Evolutionary conservation across 2,113 vertebrate species (phyloP), one percentile per base, ranked within the genome.

Genomic region (Corythornis cristatus): DNA sequence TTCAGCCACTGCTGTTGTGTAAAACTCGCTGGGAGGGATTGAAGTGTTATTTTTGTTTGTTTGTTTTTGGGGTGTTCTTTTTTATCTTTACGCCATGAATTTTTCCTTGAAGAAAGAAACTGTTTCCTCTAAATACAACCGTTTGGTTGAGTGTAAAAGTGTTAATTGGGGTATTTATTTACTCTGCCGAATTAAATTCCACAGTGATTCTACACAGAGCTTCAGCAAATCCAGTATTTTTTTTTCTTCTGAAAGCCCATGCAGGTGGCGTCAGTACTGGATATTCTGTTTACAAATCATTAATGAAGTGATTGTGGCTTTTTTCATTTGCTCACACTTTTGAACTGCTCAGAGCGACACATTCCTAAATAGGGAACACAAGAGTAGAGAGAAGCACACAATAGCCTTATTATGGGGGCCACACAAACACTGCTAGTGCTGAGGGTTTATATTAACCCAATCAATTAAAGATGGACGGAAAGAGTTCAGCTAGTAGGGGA

Each of bases 391-490:
- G 94, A 86, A 93, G 82, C 90, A 91, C 95, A 98, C 97, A 98
- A 96, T 97, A 93, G 96, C 60, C 84, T 93, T 90, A 97, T 96
- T 97, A 96, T 97, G 96, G 96, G 95, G 97, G 96, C 96, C 91
- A 92, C 97, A 97, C 96, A 97, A 96, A 96, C 88, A 86, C 90
- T 81, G 82, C 96, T 91, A 93, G 81, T 83, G 92, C 95, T 28
- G 83, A 97, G 95, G 96, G 95, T 97, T 97, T 97, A 97, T 96
- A 96, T 98, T 97, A 98, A 97, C 96, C 98, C 96, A 85, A 96
- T 97, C 97, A 97, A 95, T 98, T 96, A 97, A 97, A 97, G 96
- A 93, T 89, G 85, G 96, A 84, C 61, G 68, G 95, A 95, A 96
- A 95, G 95, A 93, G 88, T 94, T 96, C 58, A 80, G 95, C 95